phyloP scores from a whole-genome alignment of 1,140 invertebrate species.

The Sycophaga agraensis region DNA sequence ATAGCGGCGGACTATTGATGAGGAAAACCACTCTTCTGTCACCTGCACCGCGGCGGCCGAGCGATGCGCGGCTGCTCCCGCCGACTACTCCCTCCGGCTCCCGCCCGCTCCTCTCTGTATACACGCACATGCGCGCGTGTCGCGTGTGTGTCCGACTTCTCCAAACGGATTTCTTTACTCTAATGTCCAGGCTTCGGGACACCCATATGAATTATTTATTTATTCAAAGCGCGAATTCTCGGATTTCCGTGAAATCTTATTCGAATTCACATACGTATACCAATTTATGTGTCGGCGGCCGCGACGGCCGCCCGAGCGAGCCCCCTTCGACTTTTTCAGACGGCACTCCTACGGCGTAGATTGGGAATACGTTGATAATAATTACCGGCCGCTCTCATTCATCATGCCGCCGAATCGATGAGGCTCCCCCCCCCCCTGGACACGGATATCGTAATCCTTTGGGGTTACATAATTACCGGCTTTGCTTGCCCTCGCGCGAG shows the following conservation, averaged over 20 bases:
- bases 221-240: constrained; percentile 20
- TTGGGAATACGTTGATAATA: too few species aligned
- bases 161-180: constrained; percentile 22
- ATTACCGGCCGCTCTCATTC: constrained; percentile 18
- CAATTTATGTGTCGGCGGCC: constrained; percentile 15
- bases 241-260: constrained; percentile 25
- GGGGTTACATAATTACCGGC: too few species aligned
- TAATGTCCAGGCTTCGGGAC: constrained; percentile 17
- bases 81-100: too few species aligned
- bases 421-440: too few species aligned
- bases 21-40: too few species aligned
- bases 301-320: neutral
- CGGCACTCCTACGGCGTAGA: constrained; percentile 21
- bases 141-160: constrained; percentile 16
- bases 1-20: too few species aligned
- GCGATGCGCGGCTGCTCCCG: too few species aligned
- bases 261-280: constrained; percentile 23
- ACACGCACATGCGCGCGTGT: too few species aligned
- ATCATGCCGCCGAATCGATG: constrained; percentile 22
- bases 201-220: constrained; percentile 25
- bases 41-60: too few species aligned
- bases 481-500: too few species aligned
- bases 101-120: too few species aligned
- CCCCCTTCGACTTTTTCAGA: neutral
- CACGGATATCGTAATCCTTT: too few species aligned